Base-by-base conservation (phyloP, 2,888 invertebrate species). In the Gisinianus flammeolus region DNA sequence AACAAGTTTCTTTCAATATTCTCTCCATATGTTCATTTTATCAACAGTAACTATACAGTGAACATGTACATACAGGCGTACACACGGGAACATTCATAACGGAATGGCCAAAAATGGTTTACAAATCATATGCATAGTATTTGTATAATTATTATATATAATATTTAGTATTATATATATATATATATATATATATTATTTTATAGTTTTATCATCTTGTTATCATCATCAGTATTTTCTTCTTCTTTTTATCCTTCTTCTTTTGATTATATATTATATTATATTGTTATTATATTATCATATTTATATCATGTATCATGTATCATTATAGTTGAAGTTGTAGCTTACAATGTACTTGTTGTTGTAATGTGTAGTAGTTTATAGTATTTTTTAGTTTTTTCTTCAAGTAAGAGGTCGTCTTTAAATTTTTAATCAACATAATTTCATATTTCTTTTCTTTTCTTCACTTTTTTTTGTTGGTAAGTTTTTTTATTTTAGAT, bases 401-500 rank as follows among this genome's bases (percentile, higher is more conserved):
- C 24, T 62, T 62, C 62, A 62, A 62, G n/a, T 24, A 26, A 24
- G 62, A 10, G 24, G 10, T 62, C 62, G 24, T 62, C 12, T 10
- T 56, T 19, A 4, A 5, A 19, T 19, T n/a, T n/a, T n/a, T 12
- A 62, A 62, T 62, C 62, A 19, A 22, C 62, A 26, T 62, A 62
- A 62, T 62, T 62, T 62, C 62, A 62, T n/a, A 44, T 54, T 54
- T 54, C 3, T 19, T 54, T 54, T n/a, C n/a, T n/a, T 54, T 54
- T 54, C n/a, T 54, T n/a, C n/a, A n/a, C n/a, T n/a, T n/a, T n/a
- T n/a, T n/a, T n/a, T n/a, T n/a, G n/a, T n/a, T n/a, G n/a, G 35
- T 35, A 35, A 35, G 12, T 35, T 22, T 52, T 44, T 80, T 83
- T 79, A 84, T 79, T 84, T 84, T 80, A 84, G 81, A 80, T 84